phyloP scores from a whole-genome alignment of 1,140 invertebrate genomes.

The Cotesia typhae region DNA sequence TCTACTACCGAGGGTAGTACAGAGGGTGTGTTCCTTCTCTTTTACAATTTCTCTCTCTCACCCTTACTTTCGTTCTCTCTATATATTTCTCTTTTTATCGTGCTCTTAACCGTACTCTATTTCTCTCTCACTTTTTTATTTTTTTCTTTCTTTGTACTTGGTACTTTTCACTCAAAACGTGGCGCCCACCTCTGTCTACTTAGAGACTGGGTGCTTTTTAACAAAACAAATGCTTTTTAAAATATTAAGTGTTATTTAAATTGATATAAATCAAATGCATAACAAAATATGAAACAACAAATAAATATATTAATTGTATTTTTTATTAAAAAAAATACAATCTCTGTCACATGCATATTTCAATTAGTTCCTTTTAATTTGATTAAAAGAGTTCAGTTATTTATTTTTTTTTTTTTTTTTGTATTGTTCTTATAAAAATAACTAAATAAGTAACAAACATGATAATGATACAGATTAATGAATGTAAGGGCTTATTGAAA shows the following conservation, averaged over 20 bases:
- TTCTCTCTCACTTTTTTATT: constrained; percentile 17
- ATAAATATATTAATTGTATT: constrained; percentile 14
- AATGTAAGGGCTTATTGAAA: not conserved
- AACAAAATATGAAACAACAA: not conserved
- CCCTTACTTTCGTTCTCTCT: not conserved
- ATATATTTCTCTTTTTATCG: constrained; percentile 21
- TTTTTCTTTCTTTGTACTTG: constrained; percentile 20
- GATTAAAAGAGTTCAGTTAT: not conserved
- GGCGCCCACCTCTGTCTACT: constrained; percentile 22
- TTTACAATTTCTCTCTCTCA: constrained; percentile 27
- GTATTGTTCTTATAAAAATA: not conserved
- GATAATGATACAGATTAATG: not conserved
- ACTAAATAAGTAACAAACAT: not conserved
- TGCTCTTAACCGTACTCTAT: constrained; percentile 23
- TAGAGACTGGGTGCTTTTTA: constrained; percentile 8
- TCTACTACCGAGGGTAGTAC: not conserved
- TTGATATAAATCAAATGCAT: not conserved
- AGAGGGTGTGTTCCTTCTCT: constrained; percentile 32
- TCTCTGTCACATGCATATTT: not conserved
- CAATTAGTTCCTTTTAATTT: not conserved
- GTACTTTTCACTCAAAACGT: constrained; percentile 28
- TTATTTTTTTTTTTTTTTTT: not conserved
- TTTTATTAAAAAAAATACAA: not conserved
- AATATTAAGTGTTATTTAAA: constrained; percentile 18
- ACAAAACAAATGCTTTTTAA: constrained; percentile 27